These are phyloP conservation scores for Salmo trutta DNA, from an alignment of 2,797 vertebrate species.

Conservation along the genomic window DNA sequence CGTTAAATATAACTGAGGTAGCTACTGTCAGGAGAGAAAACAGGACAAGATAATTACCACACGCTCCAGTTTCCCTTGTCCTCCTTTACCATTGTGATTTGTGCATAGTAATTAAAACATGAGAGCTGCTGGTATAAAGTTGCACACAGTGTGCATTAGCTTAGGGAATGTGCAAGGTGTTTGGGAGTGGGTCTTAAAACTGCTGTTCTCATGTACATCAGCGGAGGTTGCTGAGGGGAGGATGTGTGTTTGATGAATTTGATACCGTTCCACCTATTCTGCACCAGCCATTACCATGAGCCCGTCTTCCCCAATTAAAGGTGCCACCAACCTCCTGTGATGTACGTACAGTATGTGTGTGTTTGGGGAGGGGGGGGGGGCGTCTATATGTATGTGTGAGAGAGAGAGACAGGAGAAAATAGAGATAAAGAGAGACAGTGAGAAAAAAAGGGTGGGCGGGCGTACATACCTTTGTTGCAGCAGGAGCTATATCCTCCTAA, in stretches of 20 bases:
- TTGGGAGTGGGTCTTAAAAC: too few relatives aligned
- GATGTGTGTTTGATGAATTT: too few relatives aligned
- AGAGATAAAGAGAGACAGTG: not conserved
- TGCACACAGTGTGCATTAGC: not conserved
- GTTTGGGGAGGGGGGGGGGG: not conserved
- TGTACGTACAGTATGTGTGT: not conserved
- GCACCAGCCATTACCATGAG: too few relatives aligned
- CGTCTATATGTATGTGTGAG: too few relatives aligned
- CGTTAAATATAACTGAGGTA: constrained; percentile 29
- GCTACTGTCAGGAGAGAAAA: constrained; percentile 23
- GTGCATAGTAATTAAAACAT: constrained; percentile 57
- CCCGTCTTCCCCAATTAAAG: too few relatives aligned
- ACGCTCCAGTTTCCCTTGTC: constrained; percentile 45
- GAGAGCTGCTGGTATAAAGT: constrained; percentile 21
- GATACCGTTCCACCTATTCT: too few relatives aligned
- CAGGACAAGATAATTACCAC: constrained; percentile 41
- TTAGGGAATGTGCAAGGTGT: not conserved
- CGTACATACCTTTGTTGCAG: not conserved
- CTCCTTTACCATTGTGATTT: constrained; percentile 44
- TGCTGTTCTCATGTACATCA: not conserved
- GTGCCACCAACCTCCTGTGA: too few relatives aligned
- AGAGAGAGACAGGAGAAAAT: too few relatives aligned
- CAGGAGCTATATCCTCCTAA: not conserved
- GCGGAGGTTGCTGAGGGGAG: too few relatives aligned
- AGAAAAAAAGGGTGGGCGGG: not conserved